Evolutionary conservation across 2,888 invertebrate species (phyloP), one percentile per base, ranked within the genome.

Genomic region (Miltochrista miniata): DNA sequence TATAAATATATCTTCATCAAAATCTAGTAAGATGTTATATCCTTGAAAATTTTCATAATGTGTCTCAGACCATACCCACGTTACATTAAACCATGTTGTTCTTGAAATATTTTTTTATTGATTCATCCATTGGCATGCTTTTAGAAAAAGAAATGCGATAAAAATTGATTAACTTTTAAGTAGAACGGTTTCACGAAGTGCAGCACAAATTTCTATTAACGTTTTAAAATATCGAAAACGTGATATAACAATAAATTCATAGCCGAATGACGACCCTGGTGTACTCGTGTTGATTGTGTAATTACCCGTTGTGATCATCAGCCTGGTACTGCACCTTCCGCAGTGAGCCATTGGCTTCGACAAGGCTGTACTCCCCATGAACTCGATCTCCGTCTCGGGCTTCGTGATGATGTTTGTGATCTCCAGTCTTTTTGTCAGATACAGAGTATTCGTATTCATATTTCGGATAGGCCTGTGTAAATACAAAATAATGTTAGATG

Each of bases 371-470:
- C 50, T 90, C 90, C 5, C 93, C 93, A 51, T 86, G 88, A n/a
- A 93, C 93, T 48, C 84, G 80, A 61, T 93, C 92, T 0, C 93
- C 93, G 49, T 93, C 93, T 44, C 93, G 82, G 13, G 85, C 71
- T 70, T 93, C 93, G 5, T 83, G 79, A 57, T 93, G 93, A 33
- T 85, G 82, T 62, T 93, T 93, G 56, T 92, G 90, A 64, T 93
- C 93, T 8, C 93, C 93, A 0, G 93, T 93, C 57, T 92, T 91
- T 49, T 89, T 89, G 51, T 93, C 93, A 4, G 93, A 90, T 45
- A 93, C 93, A 30, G 93, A 90, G 58, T 93, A 93, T 68, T 93
- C 92, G 69, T 92, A 93, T 70, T 93, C 92, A 69, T 93, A 93
- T 81, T 93, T 93, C 18, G 93, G 93, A 66, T 93, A 93, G 0